Conservation (phyloP, 2,888 invertebrate genomes). For the Synanthedon formicaeformis region DNA sequence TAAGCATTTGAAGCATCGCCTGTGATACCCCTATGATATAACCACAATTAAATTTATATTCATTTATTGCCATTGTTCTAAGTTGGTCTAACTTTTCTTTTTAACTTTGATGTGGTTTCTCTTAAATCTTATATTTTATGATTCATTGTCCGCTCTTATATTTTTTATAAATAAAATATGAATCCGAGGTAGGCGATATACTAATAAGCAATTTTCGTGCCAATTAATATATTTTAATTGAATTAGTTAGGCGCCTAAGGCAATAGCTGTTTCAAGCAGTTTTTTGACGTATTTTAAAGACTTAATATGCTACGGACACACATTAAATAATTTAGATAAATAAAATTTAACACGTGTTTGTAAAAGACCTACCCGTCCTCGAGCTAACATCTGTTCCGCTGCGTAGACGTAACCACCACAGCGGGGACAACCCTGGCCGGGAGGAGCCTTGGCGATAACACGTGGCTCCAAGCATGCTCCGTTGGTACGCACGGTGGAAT, state of each 20-base stretch:
- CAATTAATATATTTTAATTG: too few species aligned
- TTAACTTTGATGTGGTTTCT: too few species aligned
- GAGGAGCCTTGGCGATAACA: constrained; percentile 83
- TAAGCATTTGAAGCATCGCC: constrained; percentile 89
- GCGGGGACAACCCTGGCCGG: constrained; percentile 88
- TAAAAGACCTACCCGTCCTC: constrained; percentile 82
- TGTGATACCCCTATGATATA: constrained; percentile 84
- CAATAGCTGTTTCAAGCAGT: background rate
- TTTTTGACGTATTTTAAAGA: background rate
- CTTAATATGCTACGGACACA: too few species aligned
- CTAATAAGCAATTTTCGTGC: too few species aligned
- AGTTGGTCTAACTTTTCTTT: too few species aligned
- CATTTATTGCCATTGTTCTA: background rate
- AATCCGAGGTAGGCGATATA: too few species aligned
- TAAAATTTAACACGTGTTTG: too few species aligned
- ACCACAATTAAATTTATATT: constrained; percentile 19
- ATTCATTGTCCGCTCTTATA: too few species aligned
- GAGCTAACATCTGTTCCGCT: constrained; percentile 92
- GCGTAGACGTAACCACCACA: constrained; percentile 92
- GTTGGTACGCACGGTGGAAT: constrained; percentile 53
- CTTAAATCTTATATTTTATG: too few species aligned
- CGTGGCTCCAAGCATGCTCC: constrained; percentile 78
- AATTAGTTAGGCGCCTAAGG: too few species aligned
- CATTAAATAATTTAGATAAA: too few species aligned
- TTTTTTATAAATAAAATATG: too few species aligned